Evolutionary conservation across 2,113 vertebrate genomes (phyloP), one percentile per base, ranked within the genome.

Genomic region (Ctenodactylus gundi): DNA sequence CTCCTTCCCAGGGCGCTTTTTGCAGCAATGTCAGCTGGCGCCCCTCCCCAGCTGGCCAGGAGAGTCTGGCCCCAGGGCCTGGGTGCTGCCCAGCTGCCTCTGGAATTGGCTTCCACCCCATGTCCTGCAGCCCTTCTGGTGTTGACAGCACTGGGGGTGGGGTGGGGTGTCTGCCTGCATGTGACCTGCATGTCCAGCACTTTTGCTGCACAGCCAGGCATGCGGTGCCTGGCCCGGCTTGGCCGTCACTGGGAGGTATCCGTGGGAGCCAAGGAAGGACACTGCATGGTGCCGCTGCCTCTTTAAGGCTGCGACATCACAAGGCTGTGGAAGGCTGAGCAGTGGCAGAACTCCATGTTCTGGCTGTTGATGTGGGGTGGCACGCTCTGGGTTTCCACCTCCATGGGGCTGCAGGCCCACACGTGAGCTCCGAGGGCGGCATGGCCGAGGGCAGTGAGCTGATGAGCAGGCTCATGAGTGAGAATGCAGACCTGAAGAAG

Each of bases 401-500:
- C 92, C 75, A 75, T 64, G 95, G 94, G 67, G 88, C 70, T 29
- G 0, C 18, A 4, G 55, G 55, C 86, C 85, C 80, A 9, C 64
- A 17, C 2, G 29, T 93, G 78, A 82, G 82, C 60, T 17, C 58
- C 51, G 7, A 46, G 64, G 77, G 81, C 3, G 49, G 72, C 44
- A 97, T 97, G 96, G 93, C 96, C 0, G 97, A 97, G 68, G 95
- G 96, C 0, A 70, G 90, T 0, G 95, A 97, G 81, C 85, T 97
- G 53, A 95, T 95, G 96, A 95, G 15, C 94, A 75, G 95, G 73
- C 96, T 97, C 21, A 41, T 97, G 97, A 95, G 86, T 0, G 97
- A 97, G 96, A 97, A 98, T 0, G 96, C 95, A 0, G 94, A 97
- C 65, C 95, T 98, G 31, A 98, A 97, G 96, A 96, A 97, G 91